Conservation (phyloP, 1,140 invertebrate genomes). For the Venustaconcha ellipsiformis region DNA sequence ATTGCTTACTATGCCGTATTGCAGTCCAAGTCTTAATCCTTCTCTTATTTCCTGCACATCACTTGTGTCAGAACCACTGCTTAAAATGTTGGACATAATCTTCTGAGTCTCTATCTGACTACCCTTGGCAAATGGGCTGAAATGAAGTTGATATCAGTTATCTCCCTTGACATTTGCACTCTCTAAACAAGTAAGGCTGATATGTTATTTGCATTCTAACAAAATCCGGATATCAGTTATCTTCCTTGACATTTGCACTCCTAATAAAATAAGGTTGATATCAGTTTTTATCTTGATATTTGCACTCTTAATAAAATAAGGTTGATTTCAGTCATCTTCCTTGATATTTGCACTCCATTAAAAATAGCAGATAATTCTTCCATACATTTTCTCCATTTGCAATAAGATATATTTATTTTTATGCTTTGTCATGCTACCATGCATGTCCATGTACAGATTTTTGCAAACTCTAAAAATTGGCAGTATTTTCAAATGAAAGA, state of each 20-base stretch:
- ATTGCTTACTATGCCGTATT: slow-evolving; percentile 54
- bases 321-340: no score
- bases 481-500: no score
- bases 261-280: neutral
- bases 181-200: neutral
- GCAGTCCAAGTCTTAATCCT: slow-evolving; percentile 44
- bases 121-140: slow-evolving; percentile 47
- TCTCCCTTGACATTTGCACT: neutral
- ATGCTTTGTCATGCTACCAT: no score
- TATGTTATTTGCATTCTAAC: neutral
- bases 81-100: slow-evolving; percentile 32
- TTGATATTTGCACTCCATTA: no score
- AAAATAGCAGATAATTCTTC: no score
- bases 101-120: slow-evolving; percentile 46
- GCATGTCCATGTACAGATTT: no score
- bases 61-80: slow-evolving; percentile 29
- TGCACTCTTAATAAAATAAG: neutral
- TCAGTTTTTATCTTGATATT: neutral
- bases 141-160: slow-evolving; percentile 10
- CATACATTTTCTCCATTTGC: no score
- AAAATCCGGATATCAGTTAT: slow-evolving; percentile 15
- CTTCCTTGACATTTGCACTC: neutral
- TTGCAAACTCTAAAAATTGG: no score
- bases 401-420: no score
- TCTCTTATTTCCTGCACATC: slow-evolving; percentile 44